Base-by-base conservation (phyloP, 2,113 vertebrate species). In the Pionites leucogaster region DNA sequence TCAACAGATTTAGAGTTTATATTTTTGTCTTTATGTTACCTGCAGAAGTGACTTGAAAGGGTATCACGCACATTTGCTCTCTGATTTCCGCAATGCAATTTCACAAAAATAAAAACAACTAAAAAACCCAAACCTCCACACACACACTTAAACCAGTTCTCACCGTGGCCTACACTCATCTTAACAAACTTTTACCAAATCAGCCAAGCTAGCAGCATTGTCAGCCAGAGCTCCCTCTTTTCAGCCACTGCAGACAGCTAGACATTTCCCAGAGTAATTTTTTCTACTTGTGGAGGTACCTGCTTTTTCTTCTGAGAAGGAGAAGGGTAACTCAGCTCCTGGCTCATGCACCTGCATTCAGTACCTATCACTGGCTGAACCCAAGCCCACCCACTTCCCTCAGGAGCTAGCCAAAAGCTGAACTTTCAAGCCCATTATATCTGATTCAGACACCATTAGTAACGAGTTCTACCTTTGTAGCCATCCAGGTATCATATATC, bases 91-190 rank as follows among this genome's bases (percentile, higher is more conserved):
- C 27, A 65, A 28, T 16, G 4, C 14, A 27, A 44, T 55, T 80
- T 80, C 50, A 82, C 29, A 88, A 63, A 85, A 3, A 4, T 28
- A 67, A 77, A 89, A 53, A 17, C 3, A 17, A 35, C 20, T 65
- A 60, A 4, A 4, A 22, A 23, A 13, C 8, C 57, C 6, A 28
- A n/a, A 46, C 2, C 1, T 12, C 1, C 13, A 41, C 6, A 28
- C 6, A 27, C 37, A 62, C 46, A 13, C 31, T 88, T n/a, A 68
- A 77, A 84, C 19, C 14, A 16, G 18, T 52, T 76, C 31, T 65
- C 29, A 75, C 18, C 47, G 27, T 16, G 35, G 49, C 52, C 71
- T 39, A 37, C 29, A 35, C 7, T 82, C 63, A 65, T 52, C 52
- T 29, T 49, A 85, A n/a, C 18, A 82, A 91, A 64, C 27, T 50